Base-by-base conservation (phyloP, 1,140 invertebrate species). In the Drosophila sucinea region DNA sequence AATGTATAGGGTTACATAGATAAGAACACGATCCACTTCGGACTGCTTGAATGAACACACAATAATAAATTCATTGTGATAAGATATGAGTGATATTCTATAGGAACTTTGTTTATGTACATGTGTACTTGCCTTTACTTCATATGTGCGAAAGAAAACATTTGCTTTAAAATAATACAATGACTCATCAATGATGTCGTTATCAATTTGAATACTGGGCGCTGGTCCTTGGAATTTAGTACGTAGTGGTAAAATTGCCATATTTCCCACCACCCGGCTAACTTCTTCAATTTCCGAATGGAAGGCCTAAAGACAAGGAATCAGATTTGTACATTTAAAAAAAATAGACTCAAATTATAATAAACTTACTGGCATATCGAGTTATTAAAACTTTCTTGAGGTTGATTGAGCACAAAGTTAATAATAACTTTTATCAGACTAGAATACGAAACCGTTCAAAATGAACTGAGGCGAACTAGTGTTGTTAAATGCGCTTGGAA, bases 81-180 rank as follows among this genome's bases (percentile, higher is more conserved):
- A 47, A 60, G 62, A 74, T 62, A 77, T 47, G 51, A 47, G 58
- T n/a, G 8, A n/a, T 3, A 17, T 69, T 35, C 11, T 11, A 8
- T 38, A 1, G n/a, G 1, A 23, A 44, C 54, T 3, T 11, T 35
- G 33, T 38, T 8, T 11, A 11, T 38, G 35, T 38, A 38, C 7
- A 3, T 23, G 1, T 4, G 30, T 66, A 25, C 58, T 79, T 94
- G 96, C 96, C 95, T 99, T 99, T 61, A 99, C 98, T 94, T 99
- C 98, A 93, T 99, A 99, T 54, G 98, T 99, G 77, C 98, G 95
- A 92, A 99, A 99, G 92, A 99, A 99, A 30, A 99, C 98, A 93
- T 99, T 99, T 1, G 99, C 98, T 94, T 99, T 99, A 92, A 99
- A 99, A 92, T 96, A 99, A 91, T 96, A 97, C 7, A 99, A 93